Evolutionary conservation across 2,888 invertebrate species (phyloP), one percentile per base, ranked within the genome.

Genomic region (Drosophila leonis): DNA sequence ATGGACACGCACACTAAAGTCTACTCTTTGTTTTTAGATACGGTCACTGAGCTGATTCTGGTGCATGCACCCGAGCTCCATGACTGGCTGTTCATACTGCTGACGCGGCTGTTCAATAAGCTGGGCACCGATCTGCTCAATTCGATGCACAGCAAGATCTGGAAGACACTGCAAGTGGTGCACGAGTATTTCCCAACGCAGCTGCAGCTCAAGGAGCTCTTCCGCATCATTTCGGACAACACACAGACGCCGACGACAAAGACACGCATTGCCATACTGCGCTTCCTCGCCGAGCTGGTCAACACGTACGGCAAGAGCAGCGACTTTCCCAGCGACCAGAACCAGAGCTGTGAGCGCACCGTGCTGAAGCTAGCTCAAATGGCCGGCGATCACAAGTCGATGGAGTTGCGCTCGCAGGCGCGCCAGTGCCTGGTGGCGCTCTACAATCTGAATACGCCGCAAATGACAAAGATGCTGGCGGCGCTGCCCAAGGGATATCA

Each of bases 1-100:
- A 98, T 98, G 95, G 99, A 99, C 93, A 97, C 98, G 4, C 98
- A 99, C 94, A 95, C 98, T 85, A 97, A 98, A 94, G 98, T 98
- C 80, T 97, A 99, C 94, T 97, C 97, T 54, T 94, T 98, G 70
- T 98, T 98, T 93, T 94, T 99, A 91, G 99, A 99, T 92, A 97
- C 98, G 0, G 95, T 99, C 44, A 97, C 97, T 88, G 98, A 98
- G 92, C 94, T 99, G 88, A 96, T 99, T 62, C 94, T 96, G 72
- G 95, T 96, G 42, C 98, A 99, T 93, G 96, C 96, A 91, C 95
- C 95, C 75, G 98, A 98, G 91, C 94, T 99, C 59, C 95, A 96
- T 87, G 98, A 98, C 92, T 99, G 99, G 98, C 94, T 99, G 3
- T 98, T 98, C 90, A 96, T 98, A 81, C 94, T 99, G 59, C 94